Evolutionary conservation across 1,140 invertebrate genomes (phyloP).

Genomic region (Papilio polytes): DNA sequence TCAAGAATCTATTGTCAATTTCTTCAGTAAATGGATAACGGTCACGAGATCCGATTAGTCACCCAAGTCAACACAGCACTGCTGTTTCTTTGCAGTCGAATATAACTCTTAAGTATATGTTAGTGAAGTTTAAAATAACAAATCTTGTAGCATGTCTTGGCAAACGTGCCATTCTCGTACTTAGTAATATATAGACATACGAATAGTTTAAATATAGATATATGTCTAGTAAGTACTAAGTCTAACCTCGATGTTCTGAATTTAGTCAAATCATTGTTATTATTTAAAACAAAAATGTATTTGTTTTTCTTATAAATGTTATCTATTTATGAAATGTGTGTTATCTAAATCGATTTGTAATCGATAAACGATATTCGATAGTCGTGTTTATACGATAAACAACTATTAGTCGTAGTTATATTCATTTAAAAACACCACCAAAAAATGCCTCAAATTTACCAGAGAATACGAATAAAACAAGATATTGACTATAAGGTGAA

Average conservation of each 20-base stretch:
- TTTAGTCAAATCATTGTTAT: neutral
- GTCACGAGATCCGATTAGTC: neutral
- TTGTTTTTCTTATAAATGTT: neutral
- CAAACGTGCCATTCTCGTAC: constrained; percentile 14
- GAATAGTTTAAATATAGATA: neutral
- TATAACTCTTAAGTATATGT: neutral
- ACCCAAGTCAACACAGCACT: neutral
- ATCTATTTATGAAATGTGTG: neutral
- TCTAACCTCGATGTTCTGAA: neutral
- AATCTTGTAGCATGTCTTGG: neutral
- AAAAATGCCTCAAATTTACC: no score
- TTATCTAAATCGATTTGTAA: neutral
- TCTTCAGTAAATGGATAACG: constrained; percentile 2
- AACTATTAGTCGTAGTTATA: neutral
- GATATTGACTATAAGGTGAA: no score
- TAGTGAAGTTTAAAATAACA: neutral
- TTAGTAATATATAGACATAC: neutral
- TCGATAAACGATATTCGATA: constrained; percentile 2
- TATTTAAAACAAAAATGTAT: neutral
- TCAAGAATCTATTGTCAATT: neutral
- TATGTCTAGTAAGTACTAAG: no score
- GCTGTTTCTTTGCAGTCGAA: neutral
- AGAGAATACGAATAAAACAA: no score
- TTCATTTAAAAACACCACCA: no score
- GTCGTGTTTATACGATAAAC: neutral